These are phyloP conservation scores for Pelodytes ibericus DNA, from an alignment of 2,797 vertebrate genomes.

Conservation along the genomic window DNA sequence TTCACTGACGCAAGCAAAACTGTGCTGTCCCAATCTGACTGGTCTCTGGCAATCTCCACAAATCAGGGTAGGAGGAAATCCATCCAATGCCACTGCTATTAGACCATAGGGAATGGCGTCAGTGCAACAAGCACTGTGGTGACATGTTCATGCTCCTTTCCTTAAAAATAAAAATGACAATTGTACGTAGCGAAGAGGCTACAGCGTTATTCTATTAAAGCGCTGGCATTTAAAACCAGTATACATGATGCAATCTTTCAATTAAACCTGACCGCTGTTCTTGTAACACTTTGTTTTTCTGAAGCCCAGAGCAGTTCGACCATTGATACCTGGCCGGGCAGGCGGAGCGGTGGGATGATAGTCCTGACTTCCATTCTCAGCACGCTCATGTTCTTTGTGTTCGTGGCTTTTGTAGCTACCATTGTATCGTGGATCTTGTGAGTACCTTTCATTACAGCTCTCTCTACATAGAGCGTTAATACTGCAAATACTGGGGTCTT, in stretches of 20 bases:
- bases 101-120: too few species aligned
- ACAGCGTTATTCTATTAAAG: too few species aligned
- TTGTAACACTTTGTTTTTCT: not conserved
- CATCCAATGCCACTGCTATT: too few species aligned
- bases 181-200: too few species aligned
- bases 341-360: constrained; percentile 69
- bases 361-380: constrained; percentile 70
- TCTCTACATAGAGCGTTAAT: not conserved
- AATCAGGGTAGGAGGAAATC: constrained; percentile 61
- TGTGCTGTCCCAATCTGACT: constrained; percentile 62
- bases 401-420: constrained; percentile 60
- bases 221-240: too few species aligned
- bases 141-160: not conserved
- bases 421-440: constrained; percentile 56
- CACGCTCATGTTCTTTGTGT: constrained; percentile 65
- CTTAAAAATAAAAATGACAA: too few species aligned
- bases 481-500: too few species aligned
- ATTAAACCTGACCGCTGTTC: not conserved
- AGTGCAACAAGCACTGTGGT: not conserved
- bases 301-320: constrained; percentile 52
- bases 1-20: constrained; percentile 59
- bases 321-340: constrained; percentile 67
- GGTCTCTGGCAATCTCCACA: constrained; percentile 69
- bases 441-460: constrained; percentile 54
- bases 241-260: not conserved